Evolutionary conservation across 2,888 invertebrate genomes (phyloP).

Genomic region (Bombylius major): DNA sequence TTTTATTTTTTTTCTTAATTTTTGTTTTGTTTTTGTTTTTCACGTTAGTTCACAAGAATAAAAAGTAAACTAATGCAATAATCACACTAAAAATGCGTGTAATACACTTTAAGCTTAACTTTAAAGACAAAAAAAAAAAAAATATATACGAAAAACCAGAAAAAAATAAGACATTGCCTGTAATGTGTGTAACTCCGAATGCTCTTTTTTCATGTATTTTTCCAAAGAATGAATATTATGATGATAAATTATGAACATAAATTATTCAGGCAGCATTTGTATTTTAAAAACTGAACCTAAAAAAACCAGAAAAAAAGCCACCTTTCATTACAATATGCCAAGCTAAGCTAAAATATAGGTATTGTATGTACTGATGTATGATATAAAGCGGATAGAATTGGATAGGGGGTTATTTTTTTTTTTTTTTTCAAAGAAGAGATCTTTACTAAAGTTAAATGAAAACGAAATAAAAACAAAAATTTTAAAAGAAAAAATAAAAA

Average conservation of each 20-base stretch:
- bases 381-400: not conserved
- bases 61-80: too few species aligned
- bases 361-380: not conserved
- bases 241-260: slow-evolving; percentile 9
- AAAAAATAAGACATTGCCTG: too few species aligned
- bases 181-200: too few species aligned
- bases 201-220: too few species aligned
- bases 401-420: not conserved
- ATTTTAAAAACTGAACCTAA: not conserved
- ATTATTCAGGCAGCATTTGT: not conserved
- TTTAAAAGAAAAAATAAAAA: not conserved
- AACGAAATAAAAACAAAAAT: not conserved
- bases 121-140: too few species aligned
- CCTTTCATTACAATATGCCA: not conserved
- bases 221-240: not conserved
- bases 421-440: not conserved
- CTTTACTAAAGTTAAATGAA: not conserved
- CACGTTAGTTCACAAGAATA: too few species aligned
- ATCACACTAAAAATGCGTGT: too few species aligned
- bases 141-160: too few species aligned
- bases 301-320: not conserved
- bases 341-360: not conserved
- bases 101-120: too few species aligned
- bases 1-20: too few species aligned
- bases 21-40: too few species aligned